phyloP scores from a whole-genome alignment of 2,888 invertebrate genomes.

The Rhodophaea formosa region DNA sequence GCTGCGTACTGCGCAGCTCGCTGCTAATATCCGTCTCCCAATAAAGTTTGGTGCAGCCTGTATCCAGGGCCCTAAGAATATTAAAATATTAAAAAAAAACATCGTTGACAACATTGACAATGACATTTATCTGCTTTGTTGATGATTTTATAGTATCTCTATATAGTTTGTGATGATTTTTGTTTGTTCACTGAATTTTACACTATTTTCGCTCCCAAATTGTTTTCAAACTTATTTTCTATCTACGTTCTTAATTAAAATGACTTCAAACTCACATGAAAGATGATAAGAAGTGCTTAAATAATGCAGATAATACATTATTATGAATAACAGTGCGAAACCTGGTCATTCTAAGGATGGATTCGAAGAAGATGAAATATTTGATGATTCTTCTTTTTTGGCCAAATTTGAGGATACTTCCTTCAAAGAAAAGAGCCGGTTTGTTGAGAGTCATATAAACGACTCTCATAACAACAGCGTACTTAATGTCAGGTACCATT shows the following conservation, averaged over 20 bases:
- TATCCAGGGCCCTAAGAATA: no score
- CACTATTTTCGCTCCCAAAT: not conserved
- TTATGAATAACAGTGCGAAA: constrained; percentile 27
- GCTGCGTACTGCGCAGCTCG: no score
- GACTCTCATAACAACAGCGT: constrained; percentile 44
- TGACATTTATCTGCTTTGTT: not conserved
- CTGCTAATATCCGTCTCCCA: no score
- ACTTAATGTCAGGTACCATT: constrained; percentile 62
- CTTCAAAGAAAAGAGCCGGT: constrained; percentile 44
- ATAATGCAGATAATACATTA: not conserved
- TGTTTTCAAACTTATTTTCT: not conserved
- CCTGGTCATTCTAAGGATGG: constrained; percentile 39
- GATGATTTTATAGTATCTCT: not conserved
- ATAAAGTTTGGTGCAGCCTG: no score
- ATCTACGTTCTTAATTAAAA: not conserved
- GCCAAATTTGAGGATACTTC: constrained; percentile 60
- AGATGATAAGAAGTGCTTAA: not conserved
- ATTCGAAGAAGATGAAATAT: constrained; percentile 62
- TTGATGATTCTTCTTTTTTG: constrained; percentile 64
- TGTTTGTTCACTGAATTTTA: not conserved
- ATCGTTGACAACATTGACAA: no score
- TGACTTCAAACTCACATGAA: not conserved
- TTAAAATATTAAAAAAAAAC: no score
- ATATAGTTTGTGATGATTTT: not conserved
- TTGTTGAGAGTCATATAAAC: constrained; percentile 43